phyloP scores from a whole-genome alignment of 2,888 invertebrate species.

The Stenichneumon culpator region DNA sequence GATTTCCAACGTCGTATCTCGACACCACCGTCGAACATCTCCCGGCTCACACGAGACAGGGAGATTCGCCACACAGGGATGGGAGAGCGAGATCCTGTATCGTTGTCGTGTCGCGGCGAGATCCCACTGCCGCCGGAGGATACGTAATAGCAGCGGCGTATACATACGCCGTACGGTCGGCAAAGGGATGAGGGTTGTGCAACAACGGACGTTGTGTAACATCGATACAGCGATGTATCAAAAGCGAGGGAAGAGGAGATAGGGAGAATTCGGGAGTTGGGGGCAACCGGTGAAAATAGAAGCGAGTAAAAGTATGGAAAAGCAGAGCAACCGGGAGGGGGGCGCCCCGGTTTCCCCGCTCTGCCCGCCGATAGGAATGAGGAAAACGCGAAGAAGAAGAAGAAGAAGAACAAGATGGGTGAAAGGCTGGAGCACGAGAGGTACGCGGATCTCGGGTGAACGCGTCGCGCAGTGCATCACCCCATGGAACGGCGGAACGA shows the following conservation, averaged over 20 bases:
- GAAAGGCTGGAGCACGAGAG: conserved; percentile 15
- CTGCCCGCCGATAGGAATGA: not conserved
- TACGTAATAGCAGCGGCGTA: conserved; percentile 21
- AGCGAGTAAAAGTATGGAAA: conserved; percentile 15
- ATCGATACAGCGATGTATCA: conserved; percentile 68
- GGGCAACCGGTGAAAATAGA: conserved; percentile 37
- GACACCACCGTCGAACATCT: conserved; percentile 54
- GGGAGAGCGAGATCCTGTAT: conserved; percentile 31
- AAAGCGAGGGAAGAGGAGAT: conserved; percentile 26
- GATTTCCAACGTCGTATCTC: conserved; percentile 69
- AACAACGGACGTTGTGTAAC: conserved; percentile 68
- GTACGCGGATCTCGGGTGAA: conserved; percentile 39
- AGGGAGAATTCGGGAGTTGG: conserved; percentile 19
- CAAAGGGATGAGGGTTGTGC: conserved; percentile 59
- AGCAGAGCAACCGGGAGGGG: conserved; percentile 4
- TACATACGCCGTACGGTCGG: conserved; percentile 6
- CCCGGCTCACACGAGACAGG: conserved; percentile 40
- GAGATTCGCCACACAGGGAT: conserved; percentile 21
- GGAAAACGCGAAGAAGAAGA: not conserved
- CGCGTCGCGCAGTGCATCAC: conserved; percentile 21
- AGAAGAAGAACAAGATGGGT: conserved; percentile 25
- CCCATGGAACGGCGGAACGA: conserved; percentile 24
- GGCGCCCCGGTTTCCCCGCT: not conserved
- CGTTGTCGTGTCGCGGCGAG: conserved; percentile 49
- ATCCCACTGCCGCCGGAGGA: conserved; percentile 9